Evolutionary conservation across 2,888 invertebrate genomes (phyloP).

Genomic region (Toxonevra muliebris): DNA sequence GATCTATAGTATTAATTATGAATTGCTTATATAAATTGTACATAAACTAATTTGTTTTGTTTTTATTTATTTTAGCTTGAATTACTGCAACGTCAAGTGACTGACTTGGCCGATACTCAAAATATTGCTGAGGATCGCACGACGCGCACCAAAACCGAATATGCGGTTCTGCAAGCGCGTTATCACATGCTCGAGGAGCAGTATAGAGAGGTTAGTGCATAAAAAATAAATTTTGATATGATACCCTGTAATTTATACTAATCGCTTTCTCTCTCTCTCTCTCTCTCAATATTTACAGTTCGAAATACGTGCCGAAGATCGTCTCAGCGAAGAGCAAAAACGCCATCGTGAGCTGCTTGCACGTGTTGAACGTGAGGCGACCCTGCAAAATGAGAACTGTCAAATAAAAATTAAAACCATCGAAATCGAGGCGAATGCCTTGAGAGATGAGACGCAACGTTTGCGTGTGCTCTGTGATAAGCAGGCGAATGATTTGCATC

Average conservation of each 20-base stretch:
- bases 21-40: no score
- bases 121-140: slow-evolving; percentile 88
- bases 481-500: slow-evolving; percentile 68
- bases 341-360: slow-evolving; percentile 84
- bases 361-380: slow-evolving; percentile 85
- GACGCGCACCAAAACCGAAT: slow-evolving; percentile 89
- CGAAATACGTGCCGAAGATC: slow-evolving; percentile 79
- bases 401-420: slow-evolving; percentile 75
- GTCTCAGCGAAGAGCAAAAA: slow-evolving; percentile 82
- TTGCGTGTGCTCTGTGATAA: slow-evolving; percentile 72
- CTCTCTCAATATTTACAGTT: slow-evolving; percentile 66
- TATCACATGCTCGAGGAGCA: slow-evolving; percentile 91
- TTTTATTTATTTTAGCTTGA: slow-evolving; percentile 76
- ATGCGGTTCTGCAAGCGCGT: slow-evolving; percentile 88
- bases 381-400: slow-evolving; percentile 79
- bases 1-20: no score
- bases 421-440: slow-evolving; percentile 73
- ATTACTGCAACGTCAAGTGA: slow-evolving; percentile 91
- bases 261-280: slow-evolving; percentile 14
- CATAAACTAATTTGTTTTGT: no score
- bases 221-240: background rate
- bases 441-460: slow-evolving; percentile 74
- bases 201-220: slow-evolving; percentile 70
- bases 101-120: slow-evolving; percentile 87
- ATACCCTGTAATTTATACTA: background rate